Base-by-base conservation (phyloP, 2,888 invertebrate species). In the Lordiphosa andalusiaca region DNA sequence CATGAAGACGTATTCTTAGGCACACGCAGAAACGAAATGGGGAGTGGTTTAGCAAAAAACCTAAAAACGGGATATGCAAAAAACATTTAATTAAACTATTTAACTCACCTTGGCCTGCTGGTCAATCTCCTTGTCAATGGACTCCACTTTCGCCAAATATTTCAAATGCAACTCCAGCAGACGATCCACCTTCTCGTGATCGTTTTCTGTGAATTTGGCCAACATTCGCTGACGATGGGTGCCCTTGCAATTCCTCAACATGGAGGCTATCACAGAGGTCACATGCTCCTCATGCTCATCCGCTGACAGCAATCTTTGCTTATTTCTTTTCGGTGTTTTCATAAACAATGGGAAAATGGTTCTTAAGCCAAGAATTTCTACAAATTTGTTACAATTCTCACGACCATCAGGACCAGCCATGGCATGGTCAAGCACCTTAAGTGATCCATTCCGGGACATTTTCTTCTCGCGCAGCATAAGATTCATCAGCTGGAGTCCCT, bases 401-500 rank as follows among this genome's bases (percentile, higher is more conserved):
- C 93, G 93, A 0, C 98, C 99, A 86, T 98, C 96, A 0, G 93
- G 93, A 0, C 98, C 98, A 1, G 96, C 95, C 92, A 99, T 95
- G 7, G 99, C 98, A 90, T 98, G 98, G 90, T 99, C 97, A n/a
- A 99, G 91, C 3, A 98, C 98, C 90, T 98, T 99, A 1, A 99
- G 90, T 0, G 98, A 98, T 39, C 99, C 98, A 89, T 97, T 97
- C 9, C 99, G 92, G 0, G 97, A 97, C 91, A 96, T 93, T 90
- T 99, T 99, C 91, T 98, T 98, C 89, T 99, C 99, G 67, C 97
- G 93, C 37, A 99, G 91, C 98, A 99, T 99, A 60, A 99, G 92
- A 90, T 99, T 99, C 99, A 99, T 99, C 42, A 99, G 92, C 89
- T 99, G 99, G 47, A 99, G 91, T 3, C 99, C 99, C 91, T 99